Evolutionary conservation across 1,140 invertebrate genomes (phyloP).

Genomic region (Melanaphis sacchari): DNA sequence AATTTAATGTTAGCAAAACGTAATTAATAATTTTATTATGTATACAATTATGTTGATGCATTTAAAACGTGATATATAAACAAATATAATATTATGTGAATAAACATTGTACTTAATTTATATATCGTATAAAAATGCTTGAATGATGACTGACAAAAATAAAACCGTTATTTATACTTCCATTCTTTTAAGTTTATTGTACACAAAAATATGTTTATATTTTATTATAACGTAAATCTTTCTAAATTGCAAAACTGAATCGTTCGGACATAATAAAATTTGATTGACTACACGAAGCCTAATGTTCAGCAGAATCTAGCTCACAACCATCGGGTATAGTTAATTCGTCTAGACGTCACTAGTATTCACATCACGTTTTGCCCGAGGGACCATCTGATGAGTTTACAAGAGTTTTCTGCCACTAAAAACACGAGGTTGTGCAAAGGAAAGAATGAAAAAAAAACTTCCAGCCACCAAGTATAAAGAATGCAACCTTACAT

Average conservation of each 20-base stretch:
- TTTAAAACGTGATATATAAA: too few species aligned
- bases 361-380: slow-evolving; percentile 53
- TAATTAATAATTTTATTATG: not conserved
- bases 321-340: slow-evolving; percentile 10
- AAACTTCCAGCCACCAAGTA: slow-evolving; percentile 19
- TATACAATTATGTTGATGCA: not conserved
- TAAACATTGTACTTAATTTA: not conserved
- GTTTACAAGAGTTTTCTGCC: slow-evolving; percentile 56
- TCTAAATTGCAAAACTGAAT: slow-evolving; percentile 26
- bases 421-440: slow-evolving; percentile 39
- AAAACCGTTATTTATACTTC: not conserved
- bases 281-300: slow-evolving; percentile 21
- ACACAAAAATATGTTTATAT: not conserved
- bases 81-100: not conserved
- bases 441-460: not conserved
- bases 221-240: slow-evolving; percentile 30
- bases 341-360: slow-evolving; percentile 44
- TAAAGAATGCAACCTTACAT: slow-evolving; percentile 27
- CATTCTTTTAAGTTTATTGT: not conserved
- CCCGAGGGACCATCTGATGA: slow-evolving; percentile 51
- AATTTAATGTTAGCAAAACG: not conserved
- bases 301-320: slow-evolving; percentile 33
- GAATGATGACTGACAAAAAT: not conserved
- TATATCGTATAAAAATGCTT: not conserved
- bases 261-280: slow-evolving; percentile 46